phyloP scores from a whole-genome alignment of 1,140 invertebrate genomes.

The Manduca sexta region DNA sequence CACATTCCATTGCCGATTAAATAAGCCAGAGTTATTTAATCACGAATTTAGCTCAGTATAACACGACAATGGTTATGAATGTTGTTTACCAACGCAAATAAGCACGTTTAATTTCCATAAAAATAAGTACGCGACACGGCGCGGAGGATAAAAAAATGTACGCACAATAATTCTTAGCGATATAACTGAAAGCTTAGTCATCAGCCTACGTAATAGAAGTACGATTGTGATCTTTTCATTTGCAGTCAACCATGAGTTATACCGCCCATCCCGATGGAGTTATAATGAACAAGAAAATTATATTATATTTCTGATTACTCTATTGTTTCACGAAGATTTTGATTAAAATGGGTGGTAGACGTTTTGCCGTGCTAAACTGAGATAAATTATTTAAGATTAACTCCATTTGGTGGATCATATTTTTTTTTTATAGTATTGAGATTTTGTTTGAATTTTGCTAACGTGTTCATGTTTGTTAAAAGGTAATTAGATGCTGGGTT shows the following conservation, averaged over 20 bases:
- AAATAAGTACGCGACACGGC: no score
- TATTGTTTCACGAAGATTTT: conserved; percentile 46
- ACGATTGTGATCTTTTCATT: conserved; percentile 63
- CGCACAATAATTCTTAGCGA: background rate
- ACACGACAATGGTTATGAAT: no score
- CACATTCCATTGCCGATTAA: no score
- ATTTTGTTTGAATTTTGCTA: no score
- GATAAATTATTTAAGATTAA: conserved; percentile 39
- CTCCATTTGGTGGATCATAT: conserved; percentile 10
- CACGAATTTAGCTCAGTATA: no score
- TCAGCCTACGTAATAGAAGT: conserved; percentile 36
- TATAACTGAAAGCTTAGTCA: conserved; percentile 32
- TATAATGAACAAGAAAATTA: conserved; percentile 60
- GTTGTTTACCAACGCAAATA: no score
- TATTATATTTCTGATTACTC: conserved; percentile 60
- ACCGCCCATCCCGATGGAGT: conserved; percentile 34
- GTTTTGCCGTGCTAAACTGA: conserved; percentile 20
- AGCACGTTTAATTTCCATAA: no score
- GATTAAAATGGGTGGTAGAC: conserved; percentile 35
- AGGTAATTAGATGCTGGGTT: no score
- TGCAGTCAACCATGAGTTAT: conserved; percentile 51
- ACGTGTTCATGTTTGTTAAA: no score
- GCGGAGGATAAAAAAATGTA: background rate
- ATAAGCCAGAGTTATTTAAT: no score
- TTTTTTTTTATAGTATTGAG: no score